A percentile compares a stretch with the other conserved stretches of the same genome.
phyloP scores from a whole-genome alignment of 2,797 vertebrate species.

The Poecile montanus region DNA sequence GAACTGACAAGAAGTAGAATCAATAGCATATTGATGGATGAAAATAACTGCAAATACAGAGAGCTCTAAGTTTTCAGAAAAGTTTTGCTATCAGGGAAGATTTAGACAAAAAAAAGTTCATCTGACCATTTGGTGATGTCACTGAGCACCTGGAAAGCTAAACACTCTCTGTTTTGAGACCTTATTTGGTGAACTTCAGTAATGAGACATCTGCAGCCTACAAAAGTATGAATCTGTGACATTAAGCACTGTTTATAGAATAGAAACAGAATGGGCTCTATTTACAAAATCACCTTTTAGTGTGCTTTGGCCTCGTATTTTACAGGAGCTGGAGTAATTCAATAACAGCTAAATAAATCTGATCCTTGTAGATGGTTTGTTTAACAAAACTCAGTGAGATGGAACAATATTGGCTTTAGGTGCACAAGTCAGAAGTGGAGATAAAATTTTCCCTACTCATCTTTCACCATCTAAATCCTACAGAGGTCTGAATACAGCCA shows the following conservation, averaged over 20 bases:
- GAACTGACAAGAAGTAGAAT: not conserved
- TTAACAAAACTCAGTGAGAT: conserved; percentile 35
- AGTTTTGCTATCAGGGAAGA: not conserved
- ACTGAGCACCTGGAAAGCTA: conserved; percentile 58
- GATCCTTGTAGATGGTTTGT: conserved; percentile 45
- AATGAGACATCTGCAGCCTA: conserved; percentile 1
- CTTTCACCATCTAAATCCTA: not conserved
- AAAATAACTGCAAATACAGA: not conserved
- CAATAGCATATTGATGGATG: not conserved
- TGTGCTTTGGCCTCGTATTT: conserved; percentile 22
- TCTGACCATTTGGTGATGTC: conserved; percentile 24
- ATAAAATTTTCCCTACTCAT: conserved; percentile 30
- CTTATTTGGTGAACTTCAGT: conserved; percentile 66
- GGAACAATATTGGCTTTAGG: conserved; percentile 28
- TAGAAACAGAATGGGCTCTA: conserved; percentile 25
- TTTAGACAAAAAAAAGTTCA: not conserved
- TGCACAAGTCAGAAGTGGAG: not conserved
- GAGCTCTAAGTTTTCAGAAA: not conserved
- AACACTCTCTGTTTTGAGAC: conserved; percentile 48
- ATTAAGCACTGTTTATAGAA: conserved; percentile 60
- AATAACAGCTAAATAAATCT: conserved; percentile 61
- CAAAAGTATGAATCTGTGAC: not conserved
- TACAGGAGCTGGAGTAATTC: conserved; percentile 52
- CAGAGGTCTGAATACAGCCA: not conserved
- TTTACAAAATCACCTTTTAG: conserved; percentile 63